Percentiles rank a stretch among this genome's conserved stretches.
phyloP scores from a whole-genome alignment of 2,888 invertebrate species.

The Drosophila borealis region DNA sequence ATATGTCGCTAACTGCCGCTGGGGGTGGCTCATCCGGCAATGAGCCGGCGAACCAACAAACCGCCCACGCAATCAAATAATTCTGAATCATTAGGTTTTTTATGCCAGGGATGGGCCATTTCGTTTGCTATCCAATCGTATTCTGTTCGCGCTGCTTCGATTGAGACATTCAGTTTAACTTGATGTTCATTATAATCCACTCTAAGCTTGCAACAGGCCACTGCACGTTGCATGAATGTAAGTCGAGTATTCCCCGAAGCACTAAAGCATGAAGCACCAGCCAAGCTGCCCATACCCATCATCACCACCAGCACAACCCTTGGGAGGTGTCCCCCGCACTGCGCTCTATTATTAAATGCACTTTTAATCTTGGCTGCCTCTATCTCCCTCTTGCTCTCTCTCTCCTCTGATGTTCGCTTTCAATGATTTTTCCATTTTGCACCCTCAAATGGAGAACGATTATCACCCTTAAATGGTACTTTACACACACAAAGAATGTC shows the following conservation, averaged over 20 bases:
- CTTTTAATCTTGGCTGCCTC: conserved; percentile 81
- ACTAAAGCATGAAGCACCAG: conserved; percentile 39
- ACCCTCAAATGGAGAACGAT: conserved; percentile 84
- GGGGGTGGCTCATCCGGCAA: conserved; percentile 47
- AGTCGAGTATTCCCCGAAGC: conserved; percentile 73
- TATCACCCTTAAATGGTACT: conserved; percentile 85
- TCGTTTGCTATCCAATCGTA: conserved; percentile 25
- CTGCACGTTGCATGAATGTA: conserved; percentile 49
- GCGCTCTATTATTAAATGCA: conserved; percentile 83
- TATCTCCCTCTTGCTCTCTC: conserved; percentile 2
- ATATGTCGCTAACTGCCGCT: conserved; percentile 75
- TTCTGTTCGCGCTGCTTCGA: conserved; percentile 45
- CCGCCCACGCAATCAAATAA: conserved; percentile 84
- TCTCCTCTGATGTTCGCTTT: conserved; percentile 56
- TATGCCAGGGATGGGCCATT: conserved; percentile 40
- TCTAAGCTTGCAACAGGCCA: conserved; percentile 57
- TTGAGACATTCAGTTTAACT: conserved; percentile 80
- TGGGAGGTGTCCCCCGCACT: conserved; percentile 32
- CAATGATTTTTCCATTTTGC: conserved; percentile 83
- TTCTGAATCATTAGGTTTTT: conserved; percentile 81
- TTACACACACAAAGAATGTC: conserved; percentile 80
- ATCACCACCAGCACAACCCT: conserved; percentile 26
- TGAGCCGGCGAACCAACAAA: conserved; percentile 50
- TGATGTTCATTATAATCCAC: conserved; percentile 80
- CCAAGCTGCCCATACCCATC: conserved; percentile 20